These are phyloP conservation scores for Spialia ferax DNA, from an alignment of 2,888 invertebrate species.

Conservation along the genomic window DNA sequence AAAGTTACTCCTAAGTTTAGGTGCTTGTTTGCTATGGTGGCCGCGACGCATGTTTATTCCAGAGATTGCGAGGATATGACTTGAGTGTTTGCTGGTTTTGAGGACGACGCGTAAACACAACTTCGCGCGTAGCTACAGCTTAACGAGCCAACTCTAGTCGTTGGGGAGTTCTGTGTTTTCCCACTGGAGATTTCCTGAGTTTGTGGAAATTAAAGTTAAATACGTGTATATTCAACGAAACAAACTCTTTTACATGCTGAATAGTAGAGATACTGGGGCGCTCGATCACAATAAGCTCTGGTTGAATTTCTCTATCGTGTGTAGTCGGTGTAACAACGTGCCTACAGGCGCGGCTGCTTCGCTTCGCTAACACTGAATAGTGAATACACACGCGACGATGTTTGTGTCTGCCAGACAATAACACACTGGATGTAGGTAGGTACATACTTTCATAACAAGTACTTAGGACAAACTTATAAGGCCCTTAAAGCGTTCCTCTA, in stretches of 20 bases:
- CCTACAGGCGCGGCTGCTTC: not conserved
- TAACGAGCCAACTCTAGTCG: constrained; percentile 27
- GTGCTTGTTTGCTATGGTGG: constrained; percentile 6
- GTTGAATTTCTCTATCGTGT: constrained; percentile 13
- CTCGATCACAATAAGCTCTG: constrained; percentile 22
- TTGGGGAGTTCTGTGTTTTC: constrained; percentile 21
- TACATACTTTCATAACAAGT: not conserved
- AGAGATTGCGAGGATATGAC: constrained; percentile 22
- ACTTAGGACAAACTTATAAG: not conserved
- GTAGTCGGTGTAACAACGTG: constrained; percentile 17
- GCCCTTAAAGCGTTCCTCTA: not conserved
- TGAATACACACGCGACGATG: constrained; percentile 1
- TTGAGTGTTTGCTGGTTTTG: constrained; percentile 31
- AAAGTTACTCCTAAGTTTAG: constrained; percentile 13
- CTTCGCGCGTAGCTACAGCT: constrained; percentile 17
- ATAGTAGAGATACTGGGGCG: constrained; percentile 11
- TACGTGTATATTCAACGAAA: constrained; percentile 15
- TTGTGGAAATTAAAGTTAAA: constrained; percentile 23
- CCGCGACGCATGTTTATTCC: constrained; percentile 22
- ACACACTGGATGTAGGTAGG: not conserved
- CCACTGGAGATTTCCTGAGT: constrained; percentile 12
- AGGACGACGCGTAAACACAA: constrained; percentile 21
- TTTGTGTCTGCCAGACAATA: not conserved
- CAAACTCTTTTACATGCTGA: constrained; percentile 27
- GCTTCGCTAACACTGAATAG: not conserved